Evolutionary conservation across 2,888 invertebrate genomes (phyloP).

Genomic region (Cantharis flavilabris): DNA sequence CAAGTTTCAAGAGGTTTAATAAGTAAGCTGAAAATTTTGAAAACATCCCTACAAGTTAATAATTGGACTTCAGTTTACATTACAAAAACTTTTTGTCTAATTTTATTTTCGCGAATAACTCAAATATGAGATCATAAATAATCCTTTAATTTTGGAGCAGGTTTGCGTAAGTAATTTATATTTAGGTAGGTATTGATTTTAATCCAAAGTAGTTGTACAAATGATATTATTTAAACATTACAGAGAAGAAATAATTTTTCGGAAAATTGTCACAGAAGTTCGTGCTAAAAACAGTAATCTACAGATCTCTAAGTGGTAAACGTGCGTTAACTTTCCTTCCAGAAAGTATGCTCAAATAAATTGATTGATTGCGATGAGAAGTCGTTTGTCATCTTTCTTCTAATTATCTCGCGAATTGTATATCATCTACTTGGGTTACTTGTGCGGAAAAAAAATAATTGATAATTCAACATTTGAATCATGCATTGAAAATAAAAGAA

Average conservation of each 20-base stretch:
- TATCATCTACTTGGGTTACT: background rate
- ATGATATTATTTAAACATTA: background rate
- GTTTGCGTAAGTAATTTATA: background rate
- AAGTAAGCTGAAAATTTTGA: too few species aligned
- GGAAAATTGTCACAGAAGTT: background rate
- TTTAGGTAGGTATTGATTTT: background rate
- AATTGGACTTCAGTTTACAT: too few species aligned
- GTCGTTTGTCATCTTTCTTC: background rate
- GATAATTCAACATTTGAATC: background rate
- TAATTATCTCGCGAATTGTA: background rate
- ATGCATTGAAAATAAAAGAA: background rate
- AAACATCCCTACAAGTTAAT: too few species aligned
- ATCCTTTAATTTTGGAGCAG: background rate
- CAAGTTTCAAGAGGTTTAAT: too few species aligned
- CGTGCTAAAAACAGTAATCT: background rate
- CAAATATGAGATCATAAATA: background rate
- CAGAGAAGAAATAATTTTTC: background rate
- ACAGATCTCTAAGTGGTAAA: background rate
- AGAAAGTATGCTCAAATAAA: background rate
- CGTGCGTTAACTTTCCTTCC: background rate
- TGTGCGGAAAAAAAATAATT: background rate
- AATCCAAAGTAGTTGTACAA: background rate
- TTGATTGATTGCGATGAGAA: background rate
- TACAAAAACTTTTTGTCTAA: background rate
- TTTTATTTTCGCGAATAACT: background rate